phyloP scores from a whole-genome alignment of 2,888 invertebrate genomes.

The Eudemis profundana region DNA sequence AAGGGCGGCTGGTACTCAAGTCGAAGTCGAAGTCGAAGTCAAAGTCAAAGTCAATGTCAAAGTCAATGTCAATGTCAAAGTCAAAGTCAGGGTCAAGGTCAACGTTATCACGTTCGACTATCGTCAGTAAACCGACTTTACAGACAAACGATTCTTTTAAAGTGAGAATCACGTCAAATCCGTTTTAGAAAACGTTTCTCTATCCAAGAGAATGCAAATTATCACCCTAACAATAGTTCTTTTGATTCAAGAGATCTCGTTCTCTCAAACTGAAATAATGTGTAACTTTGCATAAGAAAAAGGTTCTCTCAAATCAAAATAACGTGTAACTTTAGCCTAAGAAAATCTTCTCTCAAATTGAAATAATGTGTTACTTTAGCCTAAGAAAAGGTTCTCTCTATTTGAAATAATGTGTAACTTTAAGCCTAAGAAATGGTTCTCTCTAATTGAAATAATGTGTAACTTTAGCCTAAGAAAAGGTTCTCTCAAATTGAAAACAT shows the following conservation, averaged over 20 bases:
- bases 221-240: neutral
- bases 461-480: neutral
- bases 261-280: no score
- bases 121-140: no score
- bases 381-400: no score
- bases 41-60: no score
- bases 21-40: no score
- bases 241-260: no score
- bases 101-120: no score
- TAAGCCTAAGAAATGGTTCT: neutral
- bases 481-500: neutral
- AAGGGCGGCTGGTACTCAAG: no score
- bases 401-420: no score
- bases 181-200: neutral
- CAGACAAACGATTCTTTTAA: no score
- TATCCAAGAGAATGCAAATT: slow-evolving; percentile 6
- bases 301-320: neutral
- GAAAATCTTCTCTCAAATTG: neutral
- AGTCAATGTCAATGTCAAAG: no score
- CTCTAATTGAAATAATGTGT: neutral
- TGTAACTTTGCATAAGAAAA: neutral
- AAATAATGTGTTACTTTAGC: neutral
- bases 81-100: no score
- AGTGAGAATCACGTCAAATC: neutral
- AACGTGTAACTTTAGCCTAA: neutral